phyloP scores from a whole-genome alignment of 2,113 vertebrate genomes.

The Redunca redunca region DNA sequence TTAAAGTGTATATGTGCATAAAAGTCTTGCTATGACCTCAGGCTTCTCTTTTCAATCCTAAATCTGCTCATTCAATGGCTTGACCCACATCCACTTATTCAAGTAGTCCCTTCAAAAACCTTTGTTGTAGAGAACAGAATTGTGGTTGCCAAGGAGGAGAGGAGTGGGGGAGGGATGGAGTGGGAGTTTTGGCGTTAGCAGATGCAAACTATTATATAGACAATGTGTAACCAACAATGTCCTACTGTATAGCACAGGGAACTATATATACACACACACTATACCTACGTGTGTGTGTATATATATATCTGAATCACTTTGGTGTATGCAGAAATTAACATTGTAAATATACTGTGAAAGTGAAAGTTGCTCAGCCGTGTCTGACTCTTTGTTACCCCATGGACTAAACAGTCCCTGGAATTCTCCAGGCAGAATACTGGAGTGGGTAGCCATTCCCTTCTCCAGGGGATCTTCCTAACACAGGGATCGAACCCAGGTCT shows the following conservation, averaged over 20 bases:
- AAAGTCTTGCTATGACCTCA: neutral
- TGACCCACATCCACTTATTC: neutral
- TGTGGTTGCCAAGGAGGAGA: neutral
- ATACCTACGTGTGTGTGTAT: neutral
- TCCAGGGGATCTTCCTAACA: neutral
- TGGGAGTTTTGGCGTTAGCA: neutral
- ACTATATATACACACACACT: neutral
- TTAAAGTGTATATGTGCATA: neutral
- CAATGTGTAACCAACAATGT: neutral
- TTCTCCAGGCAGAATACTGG: neutral
- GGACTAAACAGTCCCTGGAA: neutral
- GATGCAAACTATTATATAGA: neutral
- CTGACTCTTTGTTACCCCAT: neutral
- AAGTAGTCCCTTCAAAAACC: neutral
- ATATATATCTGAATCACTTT: neutral
- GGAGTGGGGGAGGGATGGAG: neutral
- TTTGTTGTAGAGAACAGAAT: neutral
- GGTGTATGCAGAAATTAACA: neutral
- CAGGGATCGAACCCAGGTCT: neutral
- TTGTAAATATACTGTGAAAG: neutral
- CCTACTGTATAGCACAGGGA: neutral
- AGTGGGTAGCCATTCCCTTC: neutral
- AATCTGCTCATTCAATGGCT: neutral
- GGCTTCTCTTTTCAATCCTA: neutral
- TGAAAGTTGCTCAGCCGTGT: neutral